phyloP scores from a whole-genome alignment of 2,113 vertebrate species.

The Arothron firmamentum region DNA sequence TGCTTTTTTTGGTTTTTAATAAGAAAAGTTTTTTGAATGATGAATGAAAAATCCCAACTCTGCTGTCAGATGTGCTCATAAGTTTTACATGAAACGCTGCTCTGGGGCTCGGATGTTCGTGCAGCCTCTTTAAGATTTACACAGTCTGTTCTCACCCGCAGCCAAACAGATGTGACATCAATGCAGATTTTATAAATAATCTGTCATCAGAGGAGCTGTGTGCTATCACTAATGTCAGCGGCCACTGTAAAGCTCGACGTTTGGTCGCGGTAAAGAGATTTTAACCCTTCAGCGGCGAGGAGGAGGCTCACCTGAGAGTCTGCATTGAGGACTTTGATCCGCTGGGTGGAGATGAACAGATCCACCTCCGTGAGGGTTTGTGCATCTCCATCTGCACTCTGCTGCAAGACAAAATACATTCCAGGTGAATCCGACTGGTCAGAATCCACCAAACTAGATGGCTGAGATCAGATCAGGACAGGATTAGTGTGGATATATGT shows the following conservation, averaged over 20 bases:
- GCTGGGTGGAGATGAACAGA: conserved; percentile 94
- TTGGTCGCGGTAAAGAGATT: too few species aligned
- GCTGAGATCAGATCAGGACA: conserved; percentile 8
- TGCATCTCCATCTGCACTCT: conserved; percentile 87
- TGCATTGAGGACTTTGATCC: conserved; percentile 95
- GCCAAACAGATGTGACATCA: conserved; percentile 21
- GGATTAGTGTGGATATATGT: conserved; percentile 5
- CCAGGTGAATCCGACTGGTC: conserved; percentile 6
- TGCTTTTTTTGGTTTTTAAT: background rate
- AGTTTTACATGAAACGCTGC: too few species aligned
- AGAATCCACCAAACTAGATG: background rate
- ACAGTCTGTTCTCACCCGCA: background rate
- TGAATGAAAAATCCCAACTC: too few species aligned
- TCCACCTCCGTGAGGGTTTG: conserved; percentile 92
- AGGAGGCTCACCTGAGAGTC: conserved; percentile 85
- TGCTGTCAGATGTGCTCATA: too few species aligned
- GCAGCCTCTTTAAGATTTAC: too few species aligned
- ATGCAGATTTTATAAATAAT: conserved; percentile 22
- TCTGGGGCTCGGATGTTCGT: too few species aligned
- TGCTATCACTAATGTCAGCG: too few species aligned
- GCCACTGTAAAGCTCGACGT: too few species aligned
- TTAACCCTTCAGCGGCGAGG: too few species aligned
- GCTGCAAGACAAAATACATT: conserved; percentile 20
- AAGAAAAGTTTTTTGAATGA: too few species aligned
- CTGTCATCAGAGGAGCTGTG: too few species aligned